Base-by-base conservation (phyloP, 2,888 invertebrate genomes). In the Tipula confusa region DNA sequence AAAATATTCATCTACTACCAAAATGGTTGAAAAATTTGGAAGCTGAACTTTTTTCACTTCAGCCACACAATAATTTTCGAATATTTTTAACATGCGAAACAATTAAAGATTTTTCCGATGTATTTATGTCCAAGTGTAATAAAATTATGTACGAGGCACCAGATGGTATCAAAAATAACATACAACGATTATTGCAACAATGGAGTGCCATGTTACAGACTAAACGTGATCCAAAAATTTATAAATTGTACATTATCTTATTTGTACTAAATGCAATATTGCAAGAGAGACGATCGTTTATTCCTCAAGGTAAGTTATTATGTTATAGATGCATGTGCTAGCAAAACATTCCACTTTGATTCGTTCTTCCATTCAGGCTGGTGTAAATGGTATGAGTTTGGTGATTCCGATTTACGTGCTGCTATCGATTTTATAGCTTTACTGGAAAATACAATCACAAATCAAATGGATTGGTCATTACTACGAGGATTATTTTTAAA, bases 31-130 rank as follows among this genome's bases (percentile, higher is more conserved):
- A 92, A 0, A 88, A 90, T n/a, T 89, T 96, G 31, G 93, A 94
- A 86, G 93, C 94, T 88, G 92, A 93, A 87, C 88, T 95, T n/a
- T 91, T 89, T 84, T 85, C 86, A 18, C 85, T 91, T 36, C 86
- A 91, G 86, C 88, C 89, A 6, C 88, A 91, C 38, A 86, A 90
- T 2, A 91, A 92, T 83, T 96, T 96, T 88, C 91, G 94, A 0
- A 89, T 98, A 43, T 98, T 97, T 97, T 90, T 98, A 84, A 93
- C 97, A 6, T 93, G 96, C 0, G 97, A 98, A 89, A 93, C 95
- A 0, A 95, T 95, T 85, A 92, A 92, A 0, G 91, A 92, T 64
- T 95, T 97, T 86, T 95, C 95, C 11, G 91, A 94, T 3, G 92
- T 94, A 13, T 91, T 97, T 43, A 92, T 95, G 6, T 94, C 95